Conservation (phyloP, 2,888 invertebrate species). For the Nipponacmea schrenckii region DNA sequence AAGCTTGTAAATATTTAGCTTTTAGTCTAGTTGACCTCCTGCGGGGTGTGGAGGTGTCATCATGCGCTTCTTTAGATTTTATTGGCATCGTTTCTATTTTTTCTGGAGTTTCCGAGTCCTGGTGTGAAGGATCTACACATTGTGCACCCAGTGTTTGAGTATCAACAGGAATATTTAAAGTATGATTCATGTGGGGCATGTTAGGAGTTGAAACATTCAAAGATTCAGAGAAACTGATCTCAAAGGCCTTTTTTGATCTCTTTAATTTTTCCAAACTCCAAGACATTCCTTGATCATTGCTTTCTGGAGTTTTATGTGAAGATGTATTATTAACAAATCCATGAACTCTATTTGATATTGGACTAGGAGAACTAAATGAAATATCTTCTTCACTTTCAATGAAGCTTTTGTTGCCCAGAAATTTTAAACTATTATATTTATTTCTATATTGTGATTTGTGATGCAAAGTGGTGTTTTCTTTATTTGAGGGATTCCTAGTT, state of each 20-base stretch:
- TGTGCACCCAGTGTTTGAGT: neutral
- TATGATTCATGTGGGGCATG: neutral
- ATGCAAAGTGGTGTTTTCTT: neutral
- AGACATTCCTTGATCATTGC: neutral
- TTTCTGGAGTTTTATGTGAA: neutral
- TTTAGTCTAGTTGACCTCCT: slow-evolving; percentile 3
- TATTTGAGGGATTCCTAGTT: neutral
- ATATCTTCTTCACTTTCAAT: neutral
- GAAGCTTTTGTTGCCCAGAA: neutral
- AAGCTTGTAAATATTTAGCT: slow-evolving; percentile 6
- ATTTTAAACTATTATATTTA: neutral
- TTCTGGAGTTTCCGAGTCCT: too few relatives aligned
- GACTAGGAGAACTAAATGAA: neutral
- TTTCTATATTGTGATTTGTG: neutral
- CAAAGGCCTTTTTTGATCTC: neutral
- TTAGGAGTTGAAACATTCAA: neutral
- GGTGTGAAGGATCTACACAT: neutral
- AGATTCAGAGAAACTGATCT: neutral
- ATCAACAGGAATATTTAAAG: neutral
- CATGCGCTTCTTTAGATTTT: neutral
- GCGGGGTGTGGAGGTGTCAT: neutral
- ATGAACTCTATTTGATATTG: neutral
- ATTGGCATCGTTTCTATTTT: neutral
- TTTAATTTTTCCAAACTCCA: neutral
- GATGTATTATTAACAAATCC: neutral